Evolutionary conservation across 2,113 vertebrate species (phyloP).

Genomic region (Connochaetes taurinus): DNA sequence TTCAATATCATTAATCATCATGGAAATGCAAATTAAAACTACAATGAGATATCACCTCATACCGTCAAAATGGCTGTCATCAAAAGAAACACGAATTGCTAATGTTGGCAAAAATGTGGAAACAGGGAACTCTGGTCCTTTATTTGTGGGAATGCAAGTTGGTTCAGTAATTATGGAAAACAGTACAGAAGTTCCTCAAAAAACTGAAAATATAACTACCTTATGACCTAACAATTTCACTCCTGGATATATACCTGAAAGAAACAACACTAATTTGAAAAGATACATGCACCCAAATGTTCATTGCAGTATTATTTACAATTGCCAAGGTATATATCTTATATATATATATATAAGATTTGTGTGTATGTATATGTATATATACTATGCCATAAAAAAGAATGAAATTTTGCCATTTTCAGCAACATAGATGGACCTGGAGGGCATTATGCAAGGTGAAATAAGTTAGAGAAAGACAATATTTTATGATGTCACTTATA

Average conservation of each 20-base stretch:
- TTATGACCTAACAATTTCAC: background rate
- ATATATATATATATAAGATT: background rate
- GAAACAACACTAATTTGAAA: background rate
- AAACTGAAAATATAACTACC: background rate
- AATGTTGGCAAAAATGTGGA: background rate
- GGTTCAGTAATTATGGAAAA: background rate
- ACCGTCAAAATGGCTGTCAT: background rate
- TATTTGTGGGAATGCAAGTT: background rate
- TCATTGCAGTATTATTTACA: background rate
- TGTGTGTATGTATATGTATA: background rate
- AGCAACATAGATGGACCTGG: background rate
- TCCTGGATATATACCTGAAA: background rate
- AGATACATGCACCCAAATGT: background rate
- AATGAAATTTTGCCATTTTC: background rate
- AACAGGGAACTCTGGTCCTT: background rate
- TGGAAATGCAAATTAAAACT: background rate
- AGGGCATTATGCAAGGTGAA: background rate
- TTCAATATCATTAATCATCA: background rate
- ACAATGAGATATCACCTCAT: background rate
- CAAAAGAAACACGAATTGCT: background rate
- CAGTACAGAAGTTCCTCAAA: background rate
- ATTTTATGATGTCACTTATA: background rate
- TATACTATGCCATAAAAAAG: background rate
- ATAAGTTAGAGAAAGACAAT: background rate
- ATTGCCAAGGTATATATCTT: background rate